phyloP scores from a whole-genome alignment of 1,140 invertebrate species.

The Amphibalanus amphitrite region DNA sequence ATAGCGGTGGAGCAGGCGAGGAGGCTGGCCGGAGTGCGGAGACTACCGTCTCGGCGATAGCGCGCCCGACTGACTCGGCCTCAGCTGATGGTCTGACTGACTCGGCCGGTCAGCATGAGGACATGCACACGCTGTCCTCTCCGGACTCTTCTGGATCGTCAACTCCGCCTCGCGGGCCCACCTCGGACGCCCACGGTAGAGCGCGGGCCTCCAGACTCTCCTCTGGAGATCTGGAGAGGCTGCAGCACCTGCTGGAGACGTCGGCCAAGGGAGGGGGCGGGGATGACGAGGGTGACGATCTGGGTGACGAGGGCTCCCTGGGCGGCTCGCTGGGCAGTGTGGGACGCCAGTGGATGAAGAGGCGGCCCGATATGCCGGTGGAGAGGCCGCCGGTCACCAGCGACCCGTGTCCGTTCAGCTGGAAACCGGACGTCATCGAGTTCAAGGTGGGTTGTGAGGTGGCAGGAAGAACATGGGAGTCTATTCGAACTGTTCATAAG shows the following conservation, averaged over 20 bases:
- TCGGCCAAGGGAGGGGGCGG: too few species aligned
- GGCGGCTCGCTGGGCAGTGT: not conserved
- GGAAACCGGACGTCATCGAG: not conserved
- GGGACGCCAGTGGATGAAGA: not conserved
- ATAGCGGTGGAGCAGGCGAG: too few species aligned
- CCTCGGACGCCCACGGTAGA: not conserved
- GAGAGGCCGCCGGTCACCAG: not conserved
- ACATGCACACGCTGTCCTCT: too few species aligned
- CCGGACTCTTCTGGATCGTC: too few species aligned
- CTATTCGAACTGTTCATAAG: too few species aligned
- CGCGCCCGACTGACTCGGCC: not conserved
- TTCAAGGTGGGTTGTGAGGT: not conserved
- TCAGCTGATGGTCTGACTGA: not conserved
- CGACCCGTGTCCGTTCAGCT: not conserved
- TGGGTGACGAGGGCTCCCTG: not conserved
- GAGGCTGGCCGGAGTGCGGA: too few species aligned
- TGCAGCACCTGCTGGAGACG: not conserved
- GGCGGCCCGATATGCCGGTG: not conserved
- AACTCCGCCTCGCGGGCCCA: not conserved
- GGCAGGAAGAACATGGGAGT: too few species aligned
- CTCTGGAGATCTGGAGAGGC: not conserved
- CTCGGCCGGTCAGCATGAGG: too few species aligned
- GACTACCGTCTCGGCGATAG: too few species aligned
- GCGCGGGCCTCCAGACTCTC: not conserved
- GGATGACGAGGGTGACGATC: too few species aligned